A percentile compares a stretch with the other conserved stretches of the same genome.
Evolutionary conservation across 2,888 invertebrate genomes (phyloP).

Genomic region (Drosophila recens): DNA sequence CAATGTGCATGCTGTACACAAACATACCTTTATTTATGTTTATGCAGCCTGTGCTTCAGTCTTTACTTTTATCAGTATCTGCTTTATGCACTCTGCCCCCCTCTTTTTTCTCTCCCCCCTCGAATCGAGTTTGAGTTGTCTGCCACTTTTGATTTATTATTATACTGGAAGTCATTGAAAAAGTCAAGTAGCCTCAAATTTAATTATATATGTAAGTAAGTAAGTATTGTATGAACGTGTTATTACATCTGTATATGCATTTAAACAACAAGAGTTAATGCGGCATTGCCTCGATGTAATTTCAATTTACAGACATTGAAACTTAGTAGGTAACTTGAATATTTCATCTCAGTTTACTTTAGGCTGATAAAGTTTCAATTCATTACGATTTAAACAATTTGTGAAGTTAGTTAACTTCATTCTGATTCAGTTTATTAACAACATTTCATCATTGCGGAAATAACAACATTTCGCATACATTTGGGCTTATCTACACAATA

Average conservation of each 20-base stretch:
- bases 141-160: constrained; percentile 62
- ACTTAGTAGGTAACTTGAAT: constrained; percentile 4
- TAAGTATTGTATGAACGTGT: constrained; percentile 13
- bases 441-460: constrained; percentile 10
- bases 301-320: constrained; percentile 37
- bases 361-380: not conserved
- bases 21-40: constrained; percentile 20
- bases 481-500: not conserved
- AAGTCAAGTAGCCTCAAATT: constrained; percentile 74
- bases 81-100: constrained; percentile 24
- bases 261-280: constrained; percentile 32
- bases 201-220: constrained; percentile 47
- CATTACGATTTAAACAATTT: not conserved
- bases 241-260: constrained; percentile 23
- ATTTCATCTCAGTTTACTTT: constrained; percentile 8
- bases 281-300: constrained; percentile 38
- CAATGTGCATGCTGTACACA: constrained; percentile 14
- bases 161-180: constrained; percentile 78
- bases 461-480: not conserved
- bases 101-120: not conserved
- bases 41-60: constrained; percentile 24
- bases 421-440: not conserved
- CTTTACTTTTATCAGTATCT: constrained; percentile 26
- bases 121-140: constrained; percentile 32
- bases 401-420: not conserved